Evolutionary conservation across 1,140 invertebrate species (phyloP), one percentile per base, ranked within the genome.

Genomic region (Agrilus planipennis): DNA sequence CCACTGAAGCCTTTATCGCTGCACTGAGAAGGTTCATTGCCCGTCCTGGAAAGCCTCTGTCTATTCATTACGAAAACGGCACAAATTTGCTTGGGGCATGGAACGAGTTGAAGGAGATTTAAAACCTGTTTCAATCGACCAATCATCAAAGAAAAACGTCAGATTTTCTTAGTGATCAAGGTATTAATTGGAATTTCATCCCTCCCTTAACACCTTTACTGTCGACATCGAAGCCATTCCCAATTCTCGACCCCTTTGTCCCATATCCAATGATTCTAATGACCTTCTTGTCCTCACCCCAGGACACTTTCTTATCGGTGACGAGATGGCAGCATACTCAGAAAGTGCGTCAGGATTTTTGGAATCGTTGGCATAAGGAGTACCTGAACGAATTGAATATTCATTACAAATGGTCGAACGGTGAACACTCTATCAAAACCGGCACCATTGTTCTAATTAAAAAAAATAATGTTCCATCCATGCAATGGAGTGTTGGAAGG

Each of bases 371-470:
- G 34, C 34, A 36, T 36, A 17, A 21, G 20, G 56, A 59, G n/a
- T 60, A 57, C 37, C 21, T 58, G 4, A 25, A 46, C 1, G 31
- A 48, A 10, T 34, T 59, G 2, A 57, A 60, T 34, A 29, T 44
- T 9, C 39, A 37, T 20, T 25, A 22, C 7, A 58, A 58, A 46
- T 59, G 51, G 51, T 32, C 37, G 11, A 7, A 10, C 18, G 6
- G 21, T 19, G 7, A 44, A 35, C 3, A 22, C 5, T 46, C 46
- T 23, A 6, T 58, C 0, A 42, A 45, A 27, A 19, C 38, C 3
- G 47, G 45, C 11, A 41, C 52, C 25, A 7, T 63, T 2, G 61
- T 63, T 1, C 1, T 61, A 3, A 34, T 63, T 0, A 55, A 59
- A 35, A 54, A 61, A 35, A 45, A 60, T 3, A 57, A 59, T 27